These are phyloP conservation scores for Numida meleagris DNA, from an alignment of 2,113 vertebrate genomes.

Conservation along the genomic window DNA sequence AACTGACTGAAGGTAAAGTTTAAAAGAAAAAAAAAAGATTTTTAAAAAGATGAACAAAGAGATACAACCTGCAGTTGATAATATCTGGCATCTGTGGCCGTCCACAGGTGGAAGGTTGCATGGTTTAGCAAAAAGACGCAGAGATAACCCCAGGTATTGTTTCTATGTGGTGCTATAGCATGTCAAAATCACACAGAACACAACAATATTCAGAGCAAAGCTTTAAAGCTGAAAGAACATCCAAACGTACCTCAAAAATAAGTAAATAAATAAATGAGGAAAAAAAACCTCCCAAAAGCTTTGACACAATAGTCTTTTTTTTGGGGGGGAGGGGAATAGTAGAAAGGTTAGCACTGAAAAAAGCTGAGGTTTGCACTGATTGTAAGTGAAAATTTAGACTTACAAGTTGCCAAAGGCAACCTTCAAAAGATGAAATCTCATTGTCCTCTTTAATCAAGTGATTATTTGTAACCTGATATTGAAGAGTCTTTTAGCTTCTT, in stretches of 20 bases:
- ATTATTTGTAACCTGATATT: not conserved
- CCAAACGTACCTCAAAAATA: not conserved
- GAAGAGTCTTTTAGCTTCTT: not conserved
- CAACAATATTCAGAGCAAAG: slow-evolving; percentile 29
- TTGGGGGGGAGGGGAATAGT: not conserved
- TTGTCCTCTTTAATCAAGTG: not conserved
- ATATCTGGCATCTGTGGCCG: not conserved
- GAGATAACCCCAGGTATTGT: not conserved
- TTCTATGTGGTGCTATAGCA: not conserved
- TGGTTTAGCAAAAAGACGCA: not conserved
- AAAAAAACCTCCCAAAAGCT: not conserved
- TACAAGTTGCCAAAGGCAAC: not conserved
- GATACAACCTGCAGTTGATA: not conserved
- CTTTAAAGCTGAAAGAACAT: slow-evolving; percentile 21
- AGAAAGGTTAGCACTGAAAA: not conserved
- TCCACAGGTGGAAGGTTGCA: not conserved
- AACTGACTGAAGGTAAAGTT: not conserved
- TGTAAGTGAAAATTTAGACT: not conserved
- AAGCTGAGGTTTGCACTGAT: not conserved
- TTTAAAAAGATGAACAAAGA: not conserved
- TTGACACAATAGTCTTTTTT: not conserved
- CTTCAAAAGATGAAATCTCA: not conserved
- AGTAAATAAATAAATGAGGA: not conserved
- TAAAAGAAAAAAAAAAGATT: not conserved
- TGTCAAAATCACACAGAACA: not conserved